Conservation (phyloP, 1,140 invertebrate genomes). For the Drosophila arawakana region DNA sequence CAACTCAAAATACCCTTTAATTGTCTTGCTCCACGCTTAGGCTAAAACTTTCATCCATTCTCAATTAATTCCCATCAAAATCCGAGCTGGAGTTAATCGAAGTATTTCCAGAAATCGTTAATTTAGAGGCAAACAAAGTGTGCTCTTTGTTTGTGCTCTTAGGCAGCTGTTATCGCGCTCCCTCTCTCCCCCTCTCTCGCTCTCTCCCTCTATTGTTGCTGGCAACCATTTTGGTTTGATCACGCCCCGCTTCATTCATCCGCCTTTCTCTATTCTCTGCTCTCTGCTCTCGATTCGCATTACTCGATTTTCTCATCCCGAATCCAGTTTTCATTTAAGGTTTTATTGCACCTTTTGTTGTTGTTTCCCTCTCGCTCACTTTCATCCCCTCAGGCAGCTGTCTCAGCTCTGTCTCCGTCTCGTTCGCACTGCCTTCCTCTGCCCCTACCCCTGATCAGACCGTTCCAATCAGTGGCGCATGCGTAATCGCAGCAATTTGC, state of each 20-base stretch:
- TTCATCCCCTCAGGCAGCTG: neutral
- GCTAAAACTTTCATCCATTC: neutral
- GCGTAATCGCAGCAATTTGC: conserved; percentile 77
- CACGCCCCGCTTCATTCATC: conserved; percentile 69
- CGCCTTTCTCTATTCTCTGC: conserved; percentile 30
- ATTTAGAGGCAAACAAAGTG: conserved; percentile 15
- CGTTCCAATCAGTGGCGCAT: conserved; percentile 32
- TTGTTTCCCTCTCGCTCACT: conserved; percentile 41
- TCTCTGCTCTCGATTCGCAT: neutral
- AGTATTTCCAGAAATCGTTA: neutral
- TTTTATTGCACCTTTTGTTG: conserved; percentile 81
- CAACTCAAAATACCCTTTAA: neutral
- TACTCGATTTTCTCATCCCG: neutral
- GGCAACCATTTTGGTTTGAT: conserved; percentile 71
- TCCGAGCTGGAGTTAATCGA: neutral
- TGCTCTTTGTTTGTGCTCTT: conserved; percentile 18
- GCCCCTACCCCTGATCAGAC: conserved; percentile 17
- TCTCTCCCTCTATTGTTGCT: conserved; percentile 12
- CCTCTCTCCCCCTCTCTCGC: neutral
- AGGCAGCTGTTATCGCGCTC: conserved; percentile 26
- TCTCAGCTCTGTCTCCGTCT: conserved; percentile 22
- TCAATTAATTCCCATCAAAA: conserved; percentile 1
- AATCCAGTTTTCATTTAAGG: conserved; percentile 42
- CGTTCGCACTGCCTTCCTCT: conserved; percentile 1
- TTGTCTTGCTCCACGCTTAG: neutral